Conservation (phyloP, 2,797 vertebrate genomes). For the Dromococcyx pavoninus region DNA sequence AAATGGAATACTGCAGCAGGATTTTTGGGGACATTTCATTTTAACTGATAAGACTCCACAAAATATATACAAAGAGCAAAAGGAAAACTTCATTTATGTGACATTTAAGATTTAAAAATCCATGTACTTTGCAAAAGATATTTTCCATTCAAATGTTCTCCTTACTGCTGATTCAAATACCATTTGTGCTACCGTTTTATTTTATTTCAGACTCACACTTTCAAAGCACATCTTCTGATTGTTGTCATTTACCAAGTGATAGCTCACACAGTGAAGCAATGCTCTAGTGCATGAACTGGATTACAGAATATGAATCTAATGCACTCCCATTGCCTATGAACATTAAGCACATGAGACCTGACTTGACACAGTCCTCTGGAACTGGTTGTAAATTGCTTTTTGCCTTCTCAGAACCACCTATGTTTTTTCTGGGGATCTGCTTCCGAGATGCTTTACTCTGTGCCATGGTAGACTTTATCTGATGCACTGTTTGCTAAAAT, state of each 20-base stretch:
- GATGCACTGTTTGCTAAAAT: neutral
- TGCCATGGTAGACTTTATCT: neutral
- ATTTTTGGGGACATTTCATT: neutral
- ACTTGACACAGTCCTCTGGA: neutral
- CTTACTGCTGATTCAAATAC: neutral
- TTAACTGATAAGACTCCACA: neutral
- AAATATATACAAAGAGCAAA: neutral
- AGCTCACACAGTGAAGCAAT: neutral
- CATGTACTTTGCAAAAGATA: neutral
- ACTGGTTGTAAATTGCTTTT: neutral
- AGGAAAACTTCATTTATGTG: neutral
- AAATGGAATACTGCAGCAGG: neutral
- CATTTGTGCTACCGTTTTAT: neutral
- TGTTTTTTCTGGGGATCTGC: neutral
- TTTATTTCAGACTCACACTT: neutral
- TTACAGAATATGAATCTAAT: fast-evolving
- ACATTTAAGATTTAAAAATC: neutral
- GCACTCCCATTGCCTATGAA: neutral
- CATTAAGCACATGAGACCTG: neutral
- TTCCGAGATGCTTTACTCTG: neutral
- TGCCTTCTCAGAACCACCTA: neutral
- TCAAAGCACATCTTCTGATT: neutral
- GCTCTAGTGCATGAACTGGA: neutral
- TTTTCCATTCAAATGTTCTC: neutral
- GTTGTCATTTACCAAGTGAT: neutral